Evolutionary conservation across 2,113 vertebrate species (phyloP).

Genomic region (Columbina picui): DNA sequence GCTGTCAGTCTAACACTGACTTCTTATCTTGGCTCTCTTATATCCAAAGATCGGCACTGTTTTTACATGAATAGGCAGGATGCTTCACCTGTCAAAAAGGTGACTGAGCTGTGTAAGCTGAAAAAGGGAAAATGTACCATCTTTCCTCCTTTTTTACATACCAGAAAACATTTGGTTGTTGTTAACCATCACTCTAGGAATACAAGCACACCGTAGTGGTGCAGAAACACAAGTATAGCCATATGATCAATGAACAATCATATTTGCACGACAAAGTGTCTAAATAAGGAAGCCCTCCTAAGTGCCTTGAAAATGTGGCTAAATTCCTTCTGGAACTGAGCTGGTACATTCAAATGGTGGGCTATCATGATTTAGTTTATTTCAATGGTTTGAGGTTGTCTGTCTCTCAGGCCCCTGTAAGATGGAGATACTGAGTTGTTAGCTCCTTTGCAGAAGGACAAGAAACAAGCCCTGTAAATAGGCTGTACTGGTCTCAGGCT

Average conservation of each 20-base stretch:
- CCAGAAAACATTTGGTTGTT: not conserved
- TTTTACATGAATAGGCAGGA: not conserved
- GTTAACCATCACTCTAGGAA: not conserved
- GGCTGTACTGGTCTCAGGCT: not conserved
- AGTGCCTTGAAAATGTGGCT: not conserved
- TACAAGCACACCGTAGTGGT: fast-evolving
- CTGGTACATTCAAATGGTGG: not conserved
- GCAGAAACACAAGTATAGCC: not conserved
- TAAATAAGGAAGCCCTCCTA: not conserved
- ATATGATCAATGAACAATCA: not conserved
- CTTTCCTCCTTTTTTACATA: not conserved
- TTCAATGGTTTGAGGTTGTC: not conserved
- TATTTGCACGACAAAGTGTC: not conserved
- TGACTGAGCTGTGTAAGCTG: not conserved
- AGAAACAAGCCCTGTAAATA: not conserved
- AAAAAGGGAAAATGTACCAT: not conserved
- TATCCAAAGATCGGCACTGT: not conserved
- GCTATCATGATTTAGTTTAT: not conserved
- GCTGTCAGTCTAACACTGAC: not conserved
- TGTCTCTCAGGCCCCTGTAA: not conserved
- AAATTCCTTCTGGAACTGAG: not conserved
- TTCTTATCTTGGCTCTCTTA: not conserved
- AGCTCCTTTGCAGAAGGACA: no score
- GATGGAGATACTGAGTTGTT: not conserved
- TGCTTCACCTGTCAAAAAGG: not conserved